Base-by-base conservation (phyloP, 2,113 vertebrate species). In the Tachycineta bicolor region DNA sequence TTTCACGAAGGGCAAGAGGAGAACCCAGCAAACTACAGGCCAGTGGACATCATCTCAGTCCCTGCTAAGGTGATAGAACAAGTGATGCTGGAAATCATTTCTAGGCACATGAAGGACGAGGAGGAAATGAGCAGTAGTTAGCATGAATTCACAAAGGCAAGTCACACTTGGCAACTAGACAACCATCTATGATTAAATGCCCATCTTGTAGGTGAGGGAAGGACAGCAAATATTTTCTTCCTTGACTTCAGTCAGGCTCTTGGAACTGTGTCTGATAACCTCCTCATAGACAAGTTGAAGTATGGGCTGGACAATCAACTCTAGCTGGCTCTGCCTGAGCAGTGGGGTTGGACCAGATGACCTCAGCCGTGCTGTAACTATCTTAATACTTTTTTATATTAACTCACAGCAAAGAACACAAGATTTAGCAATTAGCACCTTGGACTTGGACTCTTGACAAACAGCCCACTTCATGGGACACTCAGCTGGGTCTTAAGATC, bases 21-120 rank as follows among this genome's bases (percentile, higher is more conserved):
- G 17, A 70, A 39, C 11, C 5, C 41, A 58, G 29, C 11, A 37
- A 85, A 41, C 29, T 63, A 37, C 49, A 80, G 22, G 17, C 18
- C 41, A 67, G 12, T 0, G 0, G 21, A 14, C 7, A 5, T 64
- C 21, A 39, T 15, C 23, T 79, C 17, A 55, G 3, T 33, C 14
- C 11, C 44, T 22, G 24, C 6, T 26, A 44, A 76, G 3, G 12
- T 21, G 12, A 47, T 15, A 7, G 52, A 92, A 82, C 11, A 68
- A 79, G 15, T 58, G 76, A 55, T 49, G 28, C 28, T 89, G 56
- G 13, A 90, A 87, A 29, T 23, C 0, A 46, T 78, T 82, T 74
- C 56, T 26, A 91, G 47, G 22, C 10, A 49, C 20, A 24, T 11
- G 11, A 81, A 91, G 16, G 20, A 65, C 49, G 29, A 62, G 52